Evolutionary conservation across 2,797 vertebrate genomes (phyloP).

Genomic region (Clangula hyemalis): DNA sequence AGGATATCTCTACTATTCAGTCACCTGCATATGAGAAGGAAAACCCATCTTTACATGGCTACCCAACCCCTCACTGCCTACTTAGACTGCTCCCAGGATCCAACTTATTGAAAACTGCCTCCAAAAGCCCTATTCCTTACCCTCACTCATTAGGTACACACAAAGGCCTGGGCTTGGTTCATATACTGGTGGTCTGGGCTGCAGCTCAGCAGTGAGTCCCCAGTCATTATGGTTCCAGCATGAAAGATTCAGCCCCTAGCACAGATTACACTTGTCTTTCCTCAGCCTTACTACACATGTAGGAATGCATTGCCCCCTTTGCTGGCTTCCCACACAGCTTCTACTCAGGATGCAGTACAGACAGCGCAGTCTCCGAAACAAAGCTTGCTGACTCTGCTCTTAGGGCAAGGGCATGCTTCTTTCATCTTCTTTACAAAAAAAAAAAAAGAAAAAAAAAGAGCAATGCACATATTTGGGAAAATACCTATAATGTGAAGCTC

Average conservation of each 20-base stretch:
- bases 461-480: background rate
- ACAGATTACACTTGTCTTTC: background rate
- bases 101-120: background rate
- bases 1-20: background rate
- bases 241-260: background rate
- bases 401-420: background rate
- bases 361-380: background rate
- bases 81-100: background rate
- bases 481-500: background rate
- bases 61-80: background rate
- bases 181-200: background rate
- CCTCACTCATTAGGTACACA: no score
- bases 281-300: background rate
- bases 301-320: rapidly evolving
- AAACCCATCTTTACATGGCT: background rate
- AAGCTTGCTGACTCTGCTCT: background rate
- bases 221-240: background rate
- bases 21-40: background rate
- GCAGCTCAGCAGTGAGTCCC: background rate
- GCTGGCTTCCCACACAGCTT: background rate
- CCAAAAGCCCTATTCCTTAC: background rate
- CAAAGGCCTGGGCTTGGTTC: background rate
- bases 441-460: background rate
- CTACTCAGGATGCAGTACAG: background rate
- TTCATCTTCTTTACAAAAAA: background rate